Conservation (phyloP, 2,888 invertebrate genomes). For the Leptura quadrifasciata region DNA sequence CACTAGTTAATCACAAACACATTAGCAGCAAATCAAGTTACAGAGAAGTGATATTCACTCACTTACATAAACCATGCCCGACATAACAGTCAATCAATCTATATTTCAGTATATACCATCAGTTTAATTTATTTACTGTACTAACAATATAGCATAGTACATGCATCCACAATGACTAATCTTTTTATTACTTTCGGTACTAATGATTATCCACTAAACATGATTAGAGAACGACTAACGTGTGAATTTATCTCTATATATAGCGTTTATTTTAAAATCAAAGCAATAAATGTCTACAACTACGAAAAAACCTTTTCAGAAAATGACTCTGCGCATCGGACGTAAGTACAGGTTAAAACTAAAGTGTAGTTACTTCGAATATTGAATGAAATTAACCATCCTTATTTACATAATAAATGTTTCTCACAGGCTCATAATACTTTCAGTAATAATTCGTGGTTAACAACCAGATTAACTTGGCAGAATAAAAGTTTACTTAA, state of each 20-base stretch:
- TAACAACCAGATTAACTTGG: background rate
- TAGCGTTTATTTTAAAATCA: background rate
- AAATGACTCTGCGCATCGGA: background rate
- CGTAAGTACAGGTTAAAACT: background rate
- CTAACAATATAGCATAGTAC: background rate
- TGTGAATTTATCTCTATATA: background rate
- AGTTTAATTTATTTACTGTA: conserved; percentile 13
- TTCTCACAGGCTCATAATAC: background rate
- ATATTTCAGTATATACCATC: background rate
- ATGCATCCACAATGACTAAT: conserved; percentile 5
- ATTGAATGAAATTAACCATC: background rate
- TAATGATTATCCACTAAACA: background rate
- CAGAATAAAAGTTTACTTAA: too few species aligned
- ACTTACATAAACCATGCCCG: background rate
- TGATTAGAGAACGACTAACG: background rate
- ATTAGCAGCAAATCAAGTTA: conserved; percentile 3
- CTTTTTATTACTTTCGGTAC: conserved; percentile 17
- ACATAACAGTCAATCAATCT: conserved; percentile 11
- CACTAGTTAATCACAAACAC: background rate
- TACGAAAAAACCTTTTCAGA: background rate
- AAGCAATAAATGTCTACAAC: background rate
- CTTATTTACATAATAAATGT: conserved; percentile 15
- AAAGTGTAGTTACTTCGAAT: background rate
- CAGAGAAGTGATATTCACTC: background rate
- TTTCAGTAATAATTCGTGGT: conserved; percentile 12